Evolutionary conservation across 2,113 vertebrate species (phyloP).

Genomic region (Megatriorchis doriae): DNA sequence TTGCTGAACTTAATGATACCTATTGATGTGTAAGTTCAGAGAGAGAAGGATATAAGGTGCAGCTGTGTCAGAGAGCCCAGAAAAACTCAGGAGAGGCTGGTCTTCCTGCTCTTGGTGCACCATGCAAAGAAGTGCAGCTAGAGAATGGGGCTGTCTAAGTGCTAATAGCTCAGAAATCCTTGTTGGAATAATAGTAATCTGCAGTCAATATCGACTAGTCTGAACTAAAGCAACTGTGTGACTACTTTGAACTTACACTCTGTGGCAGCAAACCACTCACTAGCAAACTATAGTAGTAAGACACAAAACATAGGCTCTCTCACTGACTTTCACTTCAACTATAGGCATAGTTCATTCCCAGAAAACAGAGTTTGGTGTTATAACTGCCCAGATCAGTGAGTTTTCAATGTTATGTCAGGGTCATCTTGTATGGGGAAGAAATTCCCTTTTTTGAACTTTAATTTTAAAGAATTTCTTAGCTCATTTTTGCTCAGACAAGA

Average conservation of each 20-base stretch:
- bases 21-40: not conserved
- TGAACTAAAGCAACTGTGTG: not conserved
- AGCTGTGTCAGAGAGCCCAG: not conserved
- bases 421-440: not conserved
- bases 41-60: not conserved
- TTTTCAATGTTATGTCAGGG: not conserved
- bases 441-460: not conserved
- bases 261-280: not conserved
- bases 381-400: not conserved
- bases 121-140: not conserved
- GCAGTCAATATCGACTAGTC: not conserved
- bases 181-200: not conserved
- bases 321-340: not conserved
- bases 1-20: not conserved
- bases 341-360: not conserved
- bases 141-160: not conserved
- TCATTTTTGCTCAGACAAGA: not conserved
- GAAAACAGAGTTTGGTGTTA: not conserved
- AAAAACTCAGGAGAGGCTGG: not conserved
- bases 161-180: not conserved
- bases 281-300: not conserved
- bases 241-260: not conserved
- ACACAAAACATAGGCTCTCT: not conserved
- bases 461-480: not conserved
- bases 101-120: not conserved